Evolutionary conservation across 2,113 vertebrate genomes (phyloP).

Genomic region (Sylvietta virens): DNA sequence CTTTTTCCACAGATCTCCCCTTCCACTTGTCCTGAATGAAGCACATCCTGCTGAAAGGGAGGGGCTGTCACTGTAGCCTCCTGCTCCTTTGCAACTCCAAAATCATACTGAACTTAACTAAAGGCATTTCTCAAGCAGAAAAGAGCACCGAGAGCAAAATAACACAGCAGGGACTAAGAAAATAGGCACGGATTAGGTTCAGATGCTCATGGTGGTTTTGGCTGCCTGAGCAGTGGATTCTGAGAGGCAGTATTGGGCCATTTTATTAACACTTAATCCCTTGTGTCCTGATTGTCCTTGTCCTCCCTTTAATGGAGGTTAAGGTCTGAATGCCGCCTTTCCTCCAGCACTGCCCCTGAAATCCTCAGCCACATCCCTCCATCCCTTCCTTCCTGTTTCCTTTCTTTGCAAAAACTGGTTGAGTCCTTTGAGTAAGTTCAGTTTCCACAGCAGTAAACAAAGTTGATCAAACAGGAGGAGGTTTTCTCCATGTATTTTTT

Average conservation of each 20-base stretch:
- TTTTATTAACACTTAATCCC: neutral
- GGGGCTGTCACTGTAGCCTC: neutral
- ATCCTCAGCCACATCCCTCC: neutral
- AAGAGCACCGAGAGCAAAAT: neutral
- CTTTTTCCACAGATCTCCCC: neutral
- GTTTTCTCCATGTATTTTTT: neutral
- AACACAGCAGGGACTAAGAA: neutral
- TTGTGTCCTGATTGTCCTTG: neutral
- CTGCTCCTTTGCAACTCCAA: neutral
- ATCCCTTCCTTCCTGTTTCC: neutral
- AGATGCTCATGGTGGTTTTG: neutral
- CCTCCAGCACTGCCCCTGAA: neutral
- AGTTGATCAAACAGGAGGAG: neutral
- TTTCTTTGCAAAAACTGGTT: neutral
- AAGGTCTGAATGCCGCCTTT: neutral
- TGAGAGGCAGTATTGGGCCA: neutral
- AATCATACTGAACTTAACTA: neutral
- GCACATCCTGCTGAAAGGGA: neutral
- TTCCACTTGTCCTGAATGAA: neutral
- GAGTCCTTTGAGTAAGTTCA: neutral
- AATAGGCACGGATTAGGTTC: neutral
- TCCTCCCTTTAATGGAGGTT: neutral
- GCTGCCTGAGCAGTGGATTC: neutral
- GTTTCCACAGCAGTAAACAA: neutral
- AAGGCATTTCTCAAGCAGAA: neutral